Percentiles rank a stretch among this genome's conserved stretches.
Evolutionary conservation across 2,888 invertebrate species (phyloP).

Genomic region (Epinotia demarniana): DNA sequence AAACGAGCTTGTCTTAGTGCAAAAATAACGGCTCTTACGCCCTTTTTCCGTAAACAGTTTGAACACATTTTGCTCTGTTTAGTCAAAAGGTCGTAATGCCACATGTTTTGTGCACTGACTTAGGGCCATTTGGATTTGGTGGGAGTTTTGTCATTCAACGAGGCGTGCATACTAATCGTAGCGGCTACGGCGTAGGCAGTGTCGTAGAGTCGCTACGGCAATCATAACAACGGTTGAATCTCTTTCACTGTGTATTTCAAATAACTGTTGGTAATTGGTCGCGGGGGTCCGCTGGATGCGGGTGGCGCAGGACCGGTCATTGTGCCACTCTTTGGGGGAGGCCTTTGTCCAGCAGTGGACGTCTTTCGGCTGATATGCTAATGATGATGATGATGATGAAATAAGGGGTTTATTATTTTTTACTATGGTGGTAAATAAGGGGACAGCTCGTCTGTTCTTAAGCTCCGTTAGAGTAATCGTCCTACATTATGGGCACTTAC

Average conservation of each 20-base stretch:
- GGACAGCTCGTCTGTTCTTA: no score
- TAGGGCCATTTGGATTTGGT: not conserved
- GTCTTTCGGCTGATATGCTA: no score
- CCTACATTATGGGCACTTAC: no score
- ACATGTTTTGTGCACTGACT: not conserved
- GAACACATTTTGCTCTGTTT: not conserved
- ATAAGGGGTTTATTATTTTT: no score
- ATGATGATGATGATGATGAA: no score
- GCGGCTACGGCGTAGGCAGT: not conserved
- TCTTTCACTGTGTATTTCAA: not conserved
- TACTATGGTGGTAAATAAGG: no score
- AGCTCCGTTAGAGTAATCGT: no score
- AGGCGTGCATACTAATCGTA: not conserved
- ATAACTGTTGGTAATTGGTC: no score
- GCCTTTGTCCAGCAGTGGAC: no score
- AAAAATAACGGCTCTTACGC: not conserved
- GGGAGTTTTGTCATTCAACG: not conserved
- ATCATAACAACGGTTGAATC: not conserved
- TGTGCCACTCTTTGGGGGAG: no score
- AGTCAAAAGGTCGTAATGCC: not conserved
- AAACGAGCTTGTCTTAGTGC: not conserved
- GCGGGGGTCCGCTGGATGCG: no score
- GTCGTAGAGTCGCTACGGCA: conserved; percentile 7
- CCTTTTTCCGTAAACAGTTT: not conserved
- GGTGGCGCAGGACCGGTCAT: no score